These are phyloP conservation scores for Heliconius himera DNA, from an alignment of 1,140 invertebrate species.

Conservation along the genomic window DNA sequence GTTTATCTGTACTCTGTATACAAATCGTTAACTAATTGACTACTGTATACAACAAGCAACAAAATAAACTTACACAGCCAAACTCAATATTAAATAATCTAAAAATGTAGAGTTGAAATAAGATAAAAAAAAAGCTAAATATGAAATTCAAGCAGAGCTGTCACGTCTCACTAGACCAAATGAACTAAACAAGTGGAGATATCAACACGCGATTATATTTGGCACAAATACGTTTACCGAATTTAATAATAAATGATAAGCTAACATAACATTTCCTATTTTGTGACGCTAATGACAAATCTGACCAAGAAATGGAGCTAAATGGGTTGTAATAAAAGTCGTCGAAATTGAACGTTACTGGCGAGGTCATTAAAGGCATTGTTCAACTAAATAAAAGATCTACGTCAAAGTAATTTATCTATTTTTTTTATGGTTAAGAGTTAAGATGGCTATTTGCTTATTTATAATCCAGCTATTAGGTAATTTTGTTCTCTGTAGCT, in stretches of 20 bases:
- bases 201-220: conserved; percentile 25
- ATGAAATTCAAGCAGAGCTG: neutral
- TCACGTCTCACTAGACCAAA: conserved; percentile 14
- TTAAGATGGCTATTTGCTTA: neutral
- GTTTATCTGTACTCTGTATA: neutral
- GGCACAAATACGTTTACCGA: conserved; percentile 13
- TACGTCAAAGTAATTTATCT: neutral
- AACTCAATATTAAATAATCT: neutral
- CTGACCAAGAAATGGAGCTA: neutral
- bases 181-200: conserved; percentile 17
- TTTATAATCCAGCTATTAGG: too few species aligned
- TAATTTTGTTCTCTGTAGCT: too few species aligned
- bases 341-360: neutral
- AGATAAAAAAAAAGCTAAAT: neutral
- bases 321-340: neutral
- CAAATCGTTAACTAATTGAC: neutral
- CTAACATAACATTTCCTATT: conserved; percentile 16
- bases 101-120: neutral
- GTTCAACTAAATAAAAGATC: neutral
- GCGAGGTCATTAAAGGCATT: neutral
- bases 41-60: neutral
- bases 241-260: conserved; percentile 32
- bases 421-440: neutral
- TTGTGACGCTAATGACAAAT: neutral
- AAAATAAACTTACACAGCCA: neutral